These are phyloP conservation scores for Drosophila setosimentum DNA, from an alignment of 2,888 invertebrate genomes.

Conservation along the genomic window DNA sequence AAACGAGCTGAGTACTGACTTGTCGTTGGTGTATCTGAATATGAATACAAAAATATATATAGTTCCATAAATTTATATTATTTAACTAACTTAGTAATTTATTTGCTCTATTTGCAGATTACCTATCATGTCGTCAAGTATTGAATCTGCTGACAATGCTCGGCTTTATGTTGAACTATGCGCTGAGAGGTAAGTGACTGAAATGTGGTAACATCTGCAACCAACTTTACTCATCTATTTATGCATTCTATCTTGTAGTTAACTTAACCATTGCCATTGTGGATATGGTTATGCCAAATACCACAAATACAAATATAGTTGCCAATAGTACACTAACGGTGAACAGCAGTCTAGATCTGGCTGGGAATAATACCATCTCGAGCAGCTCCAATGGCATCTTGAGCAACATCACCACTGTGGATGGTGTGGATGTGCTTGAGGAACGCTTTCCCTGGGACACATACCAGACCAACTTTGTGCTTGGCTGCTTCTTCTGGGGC, in stretches of 20 bases:
- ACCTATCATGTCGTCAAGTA: slow-evolving; percentile 92
- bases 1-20: no score
- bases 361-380: neutral
- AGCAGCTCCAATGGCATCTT: slow-evolving; percentile 13
- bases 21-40: no score
- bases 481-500: slow-evolving; percentile 96
- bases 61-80: neutral
- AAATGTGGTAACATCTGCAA: neutral
- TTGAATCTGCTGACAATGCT: slow-evolving; percentile 93
- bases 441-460: slow-evolving; percentile 91
- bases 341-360: slow-evolving; percentile 15
- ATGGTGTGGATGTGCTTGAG: slow-evolving; percentile 56
- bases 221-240: neutral
- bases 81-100: neutral
- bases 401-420: slow-evolving; percentile 31
- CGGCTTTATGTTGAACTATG: slow-evolving; percentile 96
- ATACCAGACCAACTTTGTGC: slow-evolving; percentile 91
- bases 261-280: slow-evolving; percentile 95
- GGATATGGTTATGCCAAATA: slow-evolving; percentile 88
- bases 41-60: neutral
- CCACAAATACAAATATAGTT: slow-evolving; percentile 15
- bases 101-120: slow-evolving; percentile 86
- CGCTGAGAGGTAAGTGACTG: slow-evolving; percentile 86
- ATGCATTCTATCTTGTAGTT: slow-evolving; percentile 85
- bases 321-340: slow-evolving; percentile 13